Base-by-base conservation (phyloP, 2,797 vertebrate species). In the Pipistrellus kuhlii region DNA sequence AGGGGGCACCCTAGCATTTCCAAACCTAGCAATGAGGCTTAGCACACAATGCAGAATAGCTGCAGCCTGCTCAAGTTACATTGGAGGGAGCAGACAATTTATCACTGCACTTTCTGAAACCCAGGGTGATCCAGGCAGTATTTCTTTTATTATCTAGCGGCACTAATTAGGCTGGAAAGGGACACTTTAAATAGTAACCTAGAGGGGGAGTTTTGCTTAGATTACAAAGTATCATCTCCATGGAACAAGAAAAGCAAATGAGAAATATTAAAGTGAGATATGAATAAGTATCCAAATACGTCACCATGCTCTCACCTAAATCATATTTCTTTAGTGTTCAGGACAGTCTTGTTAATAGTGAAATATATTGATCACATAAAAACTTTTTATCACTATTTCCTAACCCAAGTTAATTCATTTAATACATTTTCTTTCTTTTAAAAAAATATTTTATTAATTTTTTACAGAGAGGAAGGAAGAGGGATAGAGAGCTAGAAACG, bases 1-100 rank as follows among this genome's bases (percentile, higher is more conserved):
- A 98, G 98, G 94, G 96, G 97, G 96, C 95, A 96, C 91, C 51
- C 92, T 88, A 78, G 95, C 78, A 92, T 97, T 97, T 97, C 92
- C 64, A 95, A 96, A 95, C 17, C 80, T 69, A 75, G n/a, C 3
- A 1, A 13, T 8, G 57, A 41, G 13, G 51, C 23, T 90, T 27
- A 6, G 51, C 10, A 6, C 21, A 44, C 46, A 38, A 11, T 0
- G 46, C 13, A 57, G 38, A 69, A 32, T 30, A 46, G 71, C 75
- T 21, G 38, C 8, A 11, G 51, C 27, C 27, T 3, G 46, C 30
- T 55, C 66, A 11, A 9, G 12, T 7, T 41, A 41, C 90, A 3
- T 44, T 15, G 3, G 30, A 76, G 35, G 15, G 64, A 81, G 83
- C 32, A 57, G 64, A 84, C 4, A 13, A 12, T 55, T 71, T 44